A percentile compares a stretch with the other conserved stretches of the same genome.
Evolutionary conservation across 1,140 invertebrate genomes (phyloP).

Genomic region (Polypedilum pembai): DNA sequence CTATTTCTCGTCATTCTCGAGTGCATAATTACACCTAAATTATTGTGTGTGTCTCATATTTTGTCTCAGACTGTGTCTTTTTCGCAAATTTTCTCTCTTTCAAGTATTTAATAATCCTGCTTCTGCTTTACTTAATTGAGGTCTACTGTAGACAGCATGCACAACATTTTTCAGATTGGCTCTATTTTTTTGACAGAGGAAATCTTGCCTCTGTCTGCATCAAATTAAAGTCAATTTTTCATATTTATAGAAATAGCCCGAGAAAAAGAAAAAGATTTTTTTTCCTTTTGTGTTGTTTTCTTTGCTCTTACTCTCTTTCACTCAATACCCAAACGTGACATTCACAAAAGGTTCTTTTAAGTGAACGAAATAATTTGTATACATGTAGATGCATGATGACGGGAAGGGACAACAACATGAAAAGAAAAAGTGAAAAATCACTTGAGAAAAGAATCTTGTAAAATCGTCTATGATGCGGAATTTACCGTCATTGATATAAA

Average conservation of each 20-base stretch:
- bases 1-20: neutral
- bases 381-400: constrained; percentile 6
- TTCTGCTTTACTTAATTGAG: constrained; percentile 2
- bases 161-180: neutral
- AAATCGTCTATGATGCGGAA: neutral
- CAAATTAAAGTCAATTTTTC: constrained; percentile 7
- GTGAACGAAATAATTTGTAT: constrained; percentile 18
- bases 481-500: neutral
- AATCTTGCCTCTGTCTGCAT: neutral
- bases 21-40: constrained; percentile 25
- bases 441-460: constrained; percentile 16
- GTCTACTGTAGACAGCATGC: constrained; percentile 1
- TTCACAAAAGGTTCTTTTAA: constrained; percentile 18
- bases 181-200: neutral
- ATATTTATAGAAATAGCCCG: neutral
- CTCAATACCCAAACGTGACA: constrained; percentile 11
- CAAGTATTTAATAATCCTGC: constrained; percentile 23
- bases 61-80: constrained; percentile 15
- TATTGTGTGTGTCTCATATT: neutral
- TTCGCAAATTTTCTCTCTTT: neutral
- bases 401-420: constrained; percentile 19
- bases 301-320: neutral
- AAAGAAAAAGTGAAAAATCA: constrained; percentile 26
- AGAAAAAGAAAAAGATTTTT: neutral
- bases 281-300: constrained; percentile 4